Evolutionary conservation across 2,113 vertebrate genomes (phyloP).

Genomic region (Amblyopsis rosae): DNA sequence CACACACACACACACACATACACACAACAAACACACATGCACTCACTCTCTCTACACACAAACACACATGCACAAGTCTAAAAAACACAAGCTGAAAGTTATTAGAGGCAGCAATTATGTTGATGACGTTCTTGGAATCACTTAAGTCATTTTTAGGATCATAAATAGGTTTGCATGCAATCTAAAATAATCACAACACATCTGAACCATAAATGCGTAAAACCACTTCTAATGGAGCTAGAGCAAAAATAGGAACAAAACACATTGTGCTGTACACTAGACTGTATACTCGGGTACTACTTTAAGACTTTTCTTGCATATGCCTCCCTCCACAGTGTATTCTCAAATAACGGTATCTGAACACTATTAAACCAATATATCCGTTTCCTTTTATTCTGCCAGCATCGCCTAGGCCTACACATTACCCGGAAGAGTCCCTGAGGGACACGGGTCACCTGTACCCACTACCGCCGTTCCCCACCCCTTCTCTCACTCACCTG

Average conservation of each 20-base stretch:
- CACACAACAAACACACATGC: background rate
- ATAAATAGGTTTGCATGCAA: background rate
- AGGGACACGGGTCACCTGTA: slow-evolving; percentile 28
- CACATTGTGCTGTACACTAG: too few species aligned
- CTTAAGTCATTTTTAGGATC: too few species aligned
- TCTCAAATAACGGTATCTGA: background rate
- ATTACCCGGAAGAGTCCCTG: background rate
- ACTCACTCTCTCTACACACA: background rate
- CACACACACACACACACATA: background rate
- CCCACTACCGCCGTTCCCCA: slow-evolving; percentile 28
- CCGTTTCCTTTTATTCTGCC: background rate
- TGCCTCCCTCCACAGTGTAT: background rate
- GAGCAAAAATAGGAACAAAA: too few species aligned
- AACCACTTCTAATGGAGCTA: too few species aligned
- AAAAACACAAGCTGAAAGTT: too few species aligned
- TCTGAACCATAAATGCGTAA: too few species aligned
- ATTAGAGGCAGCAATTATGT: too few species aligned
- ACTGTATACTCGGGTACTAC: too few species aligned
- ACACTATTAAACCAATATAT: background rate
- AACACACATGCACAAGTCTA: background rate
- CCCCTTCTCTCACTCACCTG: slow-evolving; percentile 72
- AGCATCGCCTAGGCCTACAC: slow-evolving; percentile 16
- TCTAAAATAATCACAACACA: background rate
- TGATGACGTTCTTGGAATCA: too few species aligned
- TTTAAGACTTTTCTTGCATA: too few species aligned